These are phyloP conservation scores for Beris chalybata DNA, from an alignment of 2,888 invertebrate genomes.

Conservation along the genomic window DNA sequence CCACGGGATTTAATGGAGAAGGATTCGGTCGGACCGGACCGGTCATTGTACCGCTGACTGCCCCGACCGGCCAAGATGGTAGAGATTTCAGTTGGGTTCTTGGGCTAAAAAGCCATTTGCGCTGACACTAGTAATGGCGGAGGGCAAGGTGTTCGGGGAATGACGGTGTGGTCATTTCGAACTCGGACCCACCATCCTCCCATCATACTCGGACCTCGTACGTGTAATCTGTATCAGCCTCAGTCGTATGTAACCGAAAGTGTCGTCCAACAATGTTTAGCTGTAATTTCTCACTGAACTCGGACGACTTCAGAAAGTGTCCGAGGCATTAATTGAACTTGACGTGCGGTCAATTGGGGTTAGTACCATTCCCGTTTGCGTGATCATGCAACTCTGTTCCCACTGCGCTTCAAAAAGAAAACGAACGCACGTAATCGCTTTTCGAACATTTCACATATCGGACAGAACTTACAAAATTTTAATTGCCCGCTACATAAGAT, in stretches of 20 bases:
- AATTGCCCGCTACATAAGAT: too few relatives aligned
- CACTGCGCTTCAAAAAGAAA: too few relatives aligned
- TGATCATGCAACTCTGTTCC: too few relatives aligned
- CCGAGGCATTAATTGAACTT: constrained; percentile 27
- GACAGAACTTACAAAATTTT: too few relatives aligned
- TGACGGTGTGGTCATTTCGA: not conserved
- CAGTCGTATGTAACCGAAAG: constrained; percentile 18
- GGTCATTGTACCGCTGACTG: constrained; percentile 34
- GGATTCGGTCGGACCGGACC: constrained; percentile 34
- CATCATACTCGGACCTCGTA: not conserved
- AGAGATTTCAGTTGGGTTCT: not conserved
- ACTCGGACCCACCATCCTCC: not conserved
- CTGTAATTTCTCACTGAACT: constrained; percentile 22
- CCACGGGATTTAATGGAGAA: constrained; percentile 37
- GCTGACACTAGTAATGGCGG: not conserved
- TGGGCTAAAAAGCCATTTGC: not conserved
- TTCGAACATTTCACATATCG: too few relatives aligned
- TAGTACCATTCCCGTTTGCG: constrained; percentile 3
- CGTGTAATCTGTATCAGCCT: not conserved
- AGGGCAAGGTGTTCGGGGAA: not conserved
- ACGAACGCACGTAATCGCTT: too few relatives aligned
- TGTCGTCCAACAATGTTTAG: constrained; percentile 26
- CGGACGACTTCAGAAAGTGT: constrained; percentile 20
- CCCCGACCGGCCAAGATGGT: constrained; percentile 14
- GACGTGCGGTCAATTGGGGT: constrained; percentile 32